These are phyloP conservation scores for Climacteris rufus DNA, from an alignment of 2,113 vertebrate genomes.

Conservation along the genomic window DNA sequence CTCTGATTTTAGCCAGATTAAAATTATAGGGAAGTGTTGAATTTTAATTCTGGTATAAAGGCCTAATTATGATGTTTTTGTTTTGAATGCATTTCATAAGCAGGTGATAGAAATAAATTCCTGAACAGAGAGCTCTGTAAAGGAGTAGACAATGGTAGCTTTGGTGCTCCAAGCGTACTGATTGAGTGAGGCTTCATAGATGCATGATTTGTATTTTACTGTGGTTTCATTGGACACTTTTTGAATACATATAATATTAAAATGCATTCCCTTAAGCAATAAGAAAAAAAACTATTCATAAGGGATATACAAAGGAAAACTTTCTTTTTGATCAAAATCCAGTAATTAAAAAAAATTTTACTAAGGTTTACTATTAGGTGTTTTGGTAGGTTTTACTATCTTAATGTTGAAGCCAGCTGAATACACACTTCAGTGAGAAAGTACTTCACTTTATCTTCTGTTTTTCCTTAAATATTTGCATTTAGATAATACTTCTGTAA, in stretches of 20 bases:
- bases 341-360: not conserved
- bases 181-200: not conserved
- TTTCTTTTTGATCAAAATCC: conserved; percentile 36
- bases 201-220: not conserved
- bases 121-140: not conserved
- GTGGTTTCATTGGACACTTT: not conserved
- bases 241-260: not conserved
- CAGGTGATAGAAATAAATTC: conserved; percentile 42
- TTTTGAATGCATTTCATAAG: conserved; percentile 5
- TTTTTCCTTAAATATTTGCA: conserved; percentile 62
- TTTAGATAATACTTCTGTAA: conserved; percentile 52
- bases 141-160: not conserved
- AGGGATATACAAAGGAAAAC: not conserved
- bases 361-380: not conserved
- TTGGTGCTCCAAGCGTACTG: not conserved
- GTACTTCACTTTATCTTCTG: conserved; percentile 28
- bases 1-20: conserved; percentile 31
- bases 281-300: not conserved
- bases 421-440: conserved; percentile 6
- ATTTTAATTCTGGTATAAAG: conserved; percentile 33
- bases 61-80: conserved; percentile 15
- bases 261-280: not conserved
- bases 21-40: conserved; percentile 26
- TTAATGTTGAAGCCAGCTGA: conserved; percentile 43
- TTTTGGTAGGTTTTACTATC: conserved; percentile 25